phyloP scores from a whole-genome alignment of 2,797 vertebrate genomes.

The Austrolebias charrua region DNA sequence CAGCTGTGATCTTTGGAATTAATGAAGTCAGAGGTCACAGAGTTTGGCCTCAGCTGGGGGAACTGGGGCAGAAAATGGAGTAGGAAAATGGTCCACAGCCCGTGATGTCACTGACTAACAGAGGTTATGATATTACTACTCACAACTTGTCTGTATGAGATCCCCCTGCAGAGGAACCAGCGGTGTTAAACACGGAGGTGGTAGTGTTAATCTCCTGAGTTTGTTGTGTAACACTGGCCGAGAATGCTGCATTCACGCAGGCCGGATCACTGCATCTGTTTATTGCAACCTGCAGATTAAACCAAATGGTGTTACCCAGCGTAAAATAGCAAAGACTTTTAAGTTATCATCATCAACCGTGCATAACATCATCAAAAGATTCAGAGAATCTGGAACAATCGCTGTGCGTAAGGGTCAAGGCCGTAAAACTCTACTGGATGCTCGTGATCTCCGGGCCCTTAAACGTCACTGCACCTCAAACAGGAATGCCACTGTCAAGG shows the following conservation, averaged over 20 bases:
- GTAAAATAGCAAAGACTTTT: no score
- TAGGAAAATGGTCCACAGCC: neutral
- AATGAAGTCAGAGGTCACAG: slow-evolving; percentile 40
- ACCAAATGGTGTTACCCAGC: no score
- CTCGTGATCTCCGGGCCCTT: no score
- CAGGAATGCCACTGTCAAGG: no score
- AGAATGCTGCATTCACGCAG: slow-evolving; percentile 67
- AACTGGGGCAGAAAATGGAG: slow-evolving; percentile 51
- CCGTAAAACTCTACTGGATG: no score
- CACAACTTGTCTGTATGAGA: neutral
- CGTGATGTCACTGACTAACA: slow-evolving; percentile 6
- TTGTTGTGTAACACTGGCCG: slow-evolving; percentile 61
- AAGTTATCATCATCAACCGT: no score
- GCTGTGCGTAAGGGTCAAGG: no score
- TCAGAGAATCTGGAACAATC: no score
- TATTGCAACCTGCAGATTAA: slow-evolving; percentile 67
- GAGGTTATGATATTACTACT: neutral
- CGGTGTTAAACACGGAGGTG: slow-evolving; percentile 9
- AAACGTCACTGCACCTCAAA: no score
- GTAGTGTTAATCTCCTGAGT: slow-evolving; percentile 16
- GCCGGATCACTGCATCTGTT: slow-evolving; percentile 69
- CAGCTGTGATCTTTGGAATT: neutral
- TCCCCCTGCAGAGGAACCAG: slow-evolving; percentile 3
- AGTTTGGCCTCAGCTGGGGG: slow-evolving; percentile 14
- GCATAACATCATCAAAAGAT: no score